Base-by-base conservation (phyloP, 2,888 invertebrate species). In the Pyrgus malvae region DNA sequence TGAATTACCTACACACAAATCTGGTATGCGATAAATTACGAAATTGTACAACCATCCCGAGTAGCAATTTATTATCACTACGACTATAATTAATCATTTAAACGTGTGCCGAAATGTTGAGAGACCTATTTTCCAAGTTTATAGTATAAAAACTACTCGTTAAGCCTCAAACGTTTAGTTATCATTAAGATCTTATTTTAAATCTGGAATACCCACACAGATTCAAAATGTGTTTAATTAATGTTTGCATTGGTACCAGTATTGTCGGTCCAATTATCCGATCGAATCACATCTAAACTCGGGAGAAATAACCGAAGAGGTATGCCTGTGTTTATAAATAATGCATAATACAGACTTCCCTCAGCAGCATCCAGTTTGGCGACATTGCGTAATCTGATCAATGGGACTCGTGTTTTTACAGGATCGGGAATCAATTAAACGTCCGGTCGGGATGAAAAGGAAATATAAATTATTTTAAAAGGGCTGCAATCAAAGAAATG, bases 361-460 rank as follows among this genome's bases (percentile, higher is more conserved):
- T 68, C 65, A 69, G 71, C 72, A 83, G 71, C 72, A 83, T 81
- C 86, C 88, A 83, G 89, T 88, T 82, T 73, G 78, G 84, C 80
- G 76, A 75, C 85, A 85, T 88, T 83, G 83, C 80, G 83, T 83
- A 86, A 88, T 87, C 81, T 82, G 82, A 84, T 84, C 87, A 88
- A 82, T 86, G 85, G 81, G 85, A 56, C 74, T 76, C 78, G 74
- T 76, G 63, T 75, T 80, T 78, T 69, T 63, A 54, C 73, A 68
- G 66, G 72, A 80, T 72, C 74, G 68, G 71, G 80, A 85, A 82
- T 82, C 81, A 86, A 85, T 86, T 83, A 80, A 71, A 78, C 72
- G 75, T 80, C 78, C 79, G 74, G 77, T 70, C 66, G 66, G 65
- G 66, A 67, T 72, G 69, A 72, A 74, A 78, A 73, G 78, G 79